Conservation (phyloP, 1,140 invertebrate genomes). For the Hypothenemus hampei region DNA sequence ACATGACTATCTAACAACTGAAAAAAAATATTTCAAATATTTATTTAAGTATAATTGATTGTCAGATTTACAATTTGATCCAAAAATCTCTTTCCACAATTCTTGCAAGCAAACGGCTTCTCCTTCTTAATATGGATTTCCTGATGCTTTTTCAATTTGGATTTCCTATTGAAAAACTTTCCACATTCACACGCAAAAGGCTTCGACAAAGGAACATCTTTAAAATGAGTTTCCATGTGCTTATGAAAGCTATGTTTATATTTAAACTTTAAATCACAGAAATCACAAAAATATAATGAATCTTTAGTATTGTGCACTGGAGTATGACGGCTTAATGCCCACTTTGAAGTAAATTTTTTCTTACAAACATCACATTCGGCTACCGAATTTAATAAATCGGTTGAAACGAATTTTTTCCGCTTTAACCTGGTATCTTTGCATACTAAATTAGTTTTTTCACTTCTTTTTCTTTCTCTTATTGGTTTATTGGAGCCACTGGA, state of each 20-base stretch:
- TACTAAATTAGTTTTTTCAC: not conserved
- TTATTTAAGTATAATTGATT: not conserved
- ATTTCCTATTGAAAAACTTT: conserved; percentile 19
- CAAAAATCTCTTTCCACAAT: conserved; percentile 43
- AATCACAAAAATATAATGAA: conserved; percentile 11
- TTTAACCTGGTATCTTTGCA: too few species aligned
- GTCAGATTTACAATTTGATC: conserved; percentile 6
- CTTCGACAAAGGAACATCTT: not conserved
- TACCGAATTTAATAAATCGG: not conserved
- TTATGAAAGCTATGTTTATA: conserved; percentile 22
- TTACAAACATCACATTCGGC: conserved; percentile 18
- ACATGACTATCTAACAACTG: conserved; percentile 6
- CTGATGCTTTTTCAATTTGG: conserved; percentile 19
- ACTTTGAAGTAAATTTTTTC: conserved; percentile 19
- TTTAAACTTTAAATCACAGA: conserved; percentile 15
- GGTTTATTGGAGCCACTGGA: too few species aligned
- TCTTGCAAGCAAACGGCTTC: conserved; percentile 54
- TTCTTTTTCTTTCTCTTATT: conserved; percentile 1
- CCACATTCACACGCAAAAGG: conserved; percentile 24
- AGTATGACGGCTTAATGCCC: conserved; percentile 12
- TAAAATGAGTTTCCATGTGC: conserved; percentile 15
- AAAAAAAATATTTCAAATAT: not conserved
- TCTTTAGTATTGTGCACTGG: conserved; percentile 7
- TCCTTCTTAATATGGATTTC: conserved; percentile 41
- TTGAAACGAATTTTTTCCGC: not conserved